phyloP scores from a whole-genome alignment of 2,113 vertebrate species.

The Gallinago jamesoni region DNA sequence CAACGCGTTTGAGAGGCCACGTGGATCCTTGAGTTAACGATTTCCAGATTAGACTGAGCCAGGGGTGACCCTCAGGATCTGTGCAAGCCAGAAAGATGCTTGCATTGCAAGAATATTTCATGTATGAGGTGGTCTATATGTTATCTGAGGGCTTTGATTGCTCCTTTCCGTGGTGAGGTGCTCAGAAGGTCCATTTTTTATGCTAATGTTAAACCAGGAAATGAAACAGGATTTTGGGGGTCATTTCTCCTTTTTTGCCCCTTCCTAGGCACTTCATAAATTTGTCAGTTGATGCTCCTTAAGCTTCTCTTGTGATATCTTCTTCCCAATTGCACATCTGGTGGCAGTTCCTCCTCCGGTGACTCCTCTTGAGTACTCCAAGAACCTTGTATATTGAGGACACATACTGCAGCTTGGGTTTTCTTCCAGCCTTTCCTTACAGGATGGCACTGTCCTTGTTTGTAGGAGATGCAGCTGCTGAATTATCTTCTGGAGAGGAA shows the following conservation, averaged over 20 bases:
- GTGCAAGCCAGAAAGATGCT: neutral
- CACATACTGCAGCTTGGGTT: neutral
- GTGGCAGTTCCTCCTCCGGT: neutral
- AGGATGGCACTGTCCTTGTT: neutral
- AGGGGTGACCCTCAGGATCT: neutral
- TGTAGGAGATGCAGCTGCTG: neutral
- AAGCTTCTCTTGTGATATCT: neutral
- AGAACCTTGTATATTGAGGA: neutral
- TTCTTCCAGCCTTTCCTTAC: neutral
- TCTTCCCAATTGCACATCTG: neutral
- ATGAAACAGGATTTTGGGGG: neutral
- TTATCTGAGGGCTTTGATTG: neutral
- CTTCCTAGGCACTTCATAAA: neutral
- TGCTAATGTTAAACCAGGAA: neutral
- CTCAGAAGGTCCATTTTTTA: neutral
- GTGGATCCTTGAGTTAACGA: neutral
- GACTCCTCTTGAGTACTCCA: no score
- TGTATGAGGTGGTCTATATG: fast-evolving
- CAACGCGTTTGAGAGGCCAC: neutral
- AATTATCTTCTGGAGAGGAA: neutral
- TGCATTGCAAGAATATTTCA: neutral
- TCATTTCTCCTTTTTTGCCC: neutral
- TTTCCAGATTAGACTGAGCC: neutral
- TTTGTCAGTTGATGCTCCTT: neutral
- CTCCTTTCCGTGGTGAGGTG: neutral